Base-by-base conservation (phyloP, 2,113 vertebrate species). In the Vulpes vulpes region DNA sequence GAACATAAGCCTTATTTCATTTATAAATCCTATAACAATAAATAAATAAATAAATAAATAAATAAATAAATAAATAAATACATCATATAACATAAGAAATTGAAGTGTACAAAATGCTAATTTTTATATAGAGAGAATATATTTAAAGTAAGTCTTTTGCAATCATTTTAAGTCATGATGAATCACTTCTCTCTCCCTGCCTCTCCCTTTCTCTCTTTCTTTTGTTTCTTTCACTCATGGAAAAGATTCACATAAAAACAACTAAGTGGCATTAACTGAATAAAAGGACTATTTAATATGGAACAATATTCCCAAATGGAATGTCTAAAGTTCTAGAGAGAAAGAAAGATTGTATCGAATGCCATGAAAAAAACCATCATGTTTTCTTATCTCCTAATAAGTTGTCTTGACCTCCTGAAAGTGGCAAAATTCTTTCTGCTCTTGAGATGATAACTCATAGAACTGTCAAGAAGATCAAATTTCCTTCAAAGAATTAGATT, bases 391-490 rank as follows among this genome's bases (percentile, higher is more conserved):
- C 15, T 82, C 1, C 8, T 51, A 83, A 79, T 82, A 92, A 73
- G 5, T 27, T 79, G 8, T 4, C 20, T 85, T 49, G 38, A 93
- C 4, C 96, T 89, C 12, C 19, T 89, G n/a, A 95, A 95, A 91
- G 25, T 80, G 35, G 55, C 7, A 84, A 43, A 59, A 49, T 86
- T 91, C 3, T 84, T 79, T 74, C 19, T 88, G 65, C 30, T 81
- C 91, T 74, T 22, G 15, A 79, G 27, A 32, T 69, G 91, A 80
- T 62, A 84, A 82, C 32, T 82, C 0, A 1, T 59, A 80, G 25
- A 91, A 78, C 49, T 97, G 94, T 95, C 92, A 89, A 73, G 81
- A 91, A 96, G 53, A 96, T 89, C 43, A 95, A 85, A 82, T 93
- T 91, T 84, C 30, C 49, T 64, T 93, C 19, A 85, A 94, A 96